These are phyloP conservation scores for Oryzias woworae DNA, from an alignment of 2,113 vertebrate species.

Conservation along the genomic window DNA sequence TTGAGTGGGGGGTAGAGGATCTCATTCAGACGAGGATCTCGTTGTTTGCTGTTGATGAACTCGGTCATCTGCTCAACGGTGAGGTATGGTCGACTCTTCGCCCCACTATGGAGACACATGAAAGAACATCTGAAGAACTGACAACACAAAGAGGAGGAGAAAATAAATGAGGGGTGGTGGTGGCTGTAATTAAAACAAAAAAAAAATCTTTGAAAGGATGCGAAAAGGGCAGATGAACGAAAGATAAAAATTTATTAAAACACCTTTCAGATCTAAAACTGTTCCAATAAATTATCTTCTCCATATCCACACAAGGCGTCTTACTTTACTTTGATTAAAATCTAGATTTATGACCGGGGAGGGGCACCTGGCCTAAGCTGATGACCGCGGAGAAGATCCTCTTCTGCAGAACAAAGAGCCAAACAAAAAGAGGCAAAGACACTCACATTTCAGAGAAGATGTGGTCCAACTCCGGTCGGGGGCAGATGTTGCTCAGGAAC, in stretches of 20 bases:
- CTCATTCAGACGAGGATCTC: conserved; percentile 95
- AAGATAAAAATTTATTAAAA: conserved; percentile 62
- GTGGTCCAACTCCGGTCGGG: conserved; percentile 92
- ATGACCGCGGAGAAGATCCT: conserved; percentile 18
- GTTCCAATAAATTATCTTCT: conserved; percentile 34
- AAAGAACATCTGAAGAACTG: background rate
- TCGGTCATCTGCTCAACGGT: conserved; percentile 96
- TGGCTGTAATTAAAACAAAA: conserved; percentile 32
- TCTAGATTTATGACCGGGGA: conserved; percentile 55
- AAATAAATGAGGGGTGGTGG: conserved; percentile 1
- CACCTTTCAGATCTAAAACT: conserved; percentile 39
- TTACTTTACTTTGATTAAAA: conserved; percentile 59
- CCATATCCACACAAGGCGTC: conserved; percentile 26
- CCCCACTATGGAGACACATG: conserved; percentile 79
- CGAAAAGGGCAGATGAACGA: conserved; percentile 46
- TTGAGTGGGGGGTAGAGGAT: conserved; percentile 97
- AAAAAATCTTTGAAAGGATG: conserved; percentile 11
- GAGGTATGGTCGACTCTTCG: conserved; percentile 91
- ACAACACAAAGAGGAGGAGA: conserved; percentile 3
- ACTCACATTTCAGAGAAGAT: conserved; percentile 95
- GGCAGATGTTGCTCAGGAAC: conserved; percentile 92
- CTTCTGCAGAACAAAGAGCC: conserved; percentile 1
- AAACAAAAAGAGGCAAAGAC: background rate
- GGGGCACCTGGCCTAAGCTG: conserved; percentile 23
- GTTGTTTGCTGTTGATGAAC: conserved; percentile 93